Evolutionary conservation across 2,797 vertebrate species (phyloP).

Genomic region (Allobates femoralis): DNA sequence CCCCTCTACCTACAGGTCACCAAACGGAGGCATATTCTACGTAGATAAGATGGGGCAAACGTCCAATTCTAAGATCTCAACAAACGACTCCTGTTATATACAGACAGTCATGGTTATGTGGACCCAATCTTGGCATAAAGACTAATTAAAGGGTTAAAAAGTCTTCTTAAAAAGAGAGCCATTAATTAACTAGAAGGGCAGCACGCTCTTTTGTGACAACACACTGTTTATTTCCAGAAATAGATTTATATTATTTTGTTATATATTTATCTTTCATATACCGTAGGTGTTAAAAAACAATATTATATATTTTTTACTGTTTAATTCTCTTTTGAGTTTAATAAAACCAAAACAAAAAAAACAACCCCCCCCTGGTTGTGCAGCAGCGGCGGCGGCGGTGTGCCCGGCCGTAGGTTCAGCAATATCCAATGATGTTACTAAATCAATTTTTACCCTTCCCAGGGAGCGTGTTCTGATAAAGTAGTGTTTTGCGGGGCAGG

Average conservation of each 20-base stretch:
- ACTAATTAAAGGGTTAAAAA: no score
- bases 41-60: no score
- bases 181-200: no score
- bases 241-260: background rate
- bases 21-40: no score
- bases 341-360: background rate
- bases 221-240: background rate
- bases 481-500: constrained; percentile 81
- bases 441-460: constrained; percentile 87
- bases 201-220: no score
- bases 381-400: no score
- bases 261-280: background rate
- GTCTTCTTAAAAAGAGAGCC: no score
- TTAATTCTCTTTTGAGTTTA: background rate
- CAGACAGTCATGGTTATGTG: no score
- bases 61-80: no score
- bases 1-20: no score
- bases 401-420: constrained; percentile 81
- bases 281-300: background rate
- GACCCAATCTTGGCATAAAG: no score
- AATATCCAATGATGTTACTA: constrained; percentile 85
- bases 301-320: background rate
- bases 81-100: no score
- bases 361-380: background rate
- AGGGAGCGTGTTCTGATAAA: constrained; percentile 75